phyloP scores from a whole-genome alignment of 2,797 vertebrate genomes.

The Adelosebastes latens region DNA sequence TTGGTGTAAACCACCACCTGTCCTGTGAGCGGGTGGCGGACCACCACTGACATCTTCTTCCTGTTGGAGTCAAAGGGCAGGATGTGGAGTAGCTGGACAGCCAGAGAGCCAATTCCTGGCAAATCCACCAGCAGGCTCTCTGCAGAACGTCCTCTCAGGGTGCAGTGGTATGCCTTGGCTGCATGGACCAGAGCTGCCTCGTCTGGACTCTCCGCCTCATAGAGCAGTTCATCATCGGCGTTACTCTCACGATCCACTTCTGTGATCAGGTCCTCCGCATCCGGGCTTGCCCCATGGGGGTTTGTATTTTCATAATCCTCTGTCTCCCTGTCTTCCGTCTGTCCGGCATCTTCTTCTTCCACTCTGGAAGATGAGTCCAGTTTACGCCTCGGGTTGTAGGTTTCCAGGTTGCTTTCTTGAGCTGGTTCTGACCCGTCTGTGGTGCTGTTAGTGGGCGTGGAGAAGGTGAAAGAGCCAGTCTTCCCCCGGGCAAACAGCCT shows the following conservation, averaged over 20 bases:
- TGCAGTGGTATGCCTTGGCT: slow-evolving; percentile 89
- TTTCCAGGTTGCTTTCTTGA: slow-evolving; percentile 6
- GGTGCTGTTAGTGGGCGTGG: neutral
- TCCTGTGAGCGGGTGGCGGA: slow-evolving; percentile 90
- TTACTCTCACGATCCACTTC: slow-evolving; percentile 5
- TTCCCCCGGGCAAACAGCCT: slow-evolving; percentile 58
- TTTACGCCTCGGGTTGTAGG: neutral
- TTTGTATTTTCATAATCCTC: neutral
- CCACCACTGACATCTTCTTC: slow-evolving; percentile 96
- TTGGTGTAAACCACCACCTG: slow-evolving; percentile 93
- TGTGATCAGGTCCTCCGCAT: neutral
- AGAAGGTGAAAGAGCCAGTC: slow-evolving; percentile 18
- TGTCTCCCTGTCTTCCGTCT: neutral
- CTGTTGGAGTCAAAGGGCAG: slow-evolving; percentile 93
- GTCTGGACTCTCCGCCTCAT: slow-evolving; percentile 95
- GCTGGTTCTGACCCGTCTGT: neutral
- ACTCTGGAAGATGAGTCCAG: neutral
- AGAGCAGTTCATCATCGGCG: slow-evolving; percentile 76
- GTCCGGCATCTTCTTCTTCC: neutral
- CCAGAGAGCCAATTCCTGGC: slow-evolving; percentile 84
- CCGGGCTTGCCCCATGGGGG: neutral
- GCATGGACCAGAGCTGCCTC: slow-evolving; percentile 95
- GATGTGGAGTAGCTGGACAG: slow-evolving; percentile 89
- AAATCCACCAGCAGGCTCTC: slow-evolving; percentile 88
- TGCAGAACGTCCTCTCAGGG: slow-evolving; percentile 86